Evolutionary conservation across 2,888 invertebrate species (phyloP), one percentile per base, ranked within the genome.

Genomic region (Zele albiditarsus): DNA sequence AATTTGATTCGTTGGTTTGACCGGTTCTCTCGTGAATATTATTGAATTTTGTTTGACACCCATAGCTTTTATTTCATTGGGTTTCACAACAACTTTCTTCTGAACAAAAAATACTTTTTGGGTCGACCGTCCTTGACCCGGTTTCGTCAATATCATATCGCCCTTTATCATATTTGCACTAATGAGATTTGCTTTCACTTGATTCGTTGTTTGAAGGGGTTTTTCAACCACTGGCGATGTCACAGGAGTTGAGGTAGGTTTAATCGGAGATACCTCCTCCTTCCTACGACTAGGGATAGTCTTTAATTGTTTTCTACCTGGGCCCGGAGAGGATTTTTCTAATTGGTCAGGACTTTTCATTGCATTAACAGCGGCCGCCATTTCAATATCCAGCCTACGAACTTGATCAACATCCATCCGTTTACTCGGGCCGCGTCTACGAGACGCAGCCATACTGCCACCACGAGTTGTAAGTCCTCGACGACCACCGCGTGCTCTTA

Each of bases 131-230:
- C 81, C 84, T 77, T 88, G 87, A 2, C 88, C 88, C 12, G 88
- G 87, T 76, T 88, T 89, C 4, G 89, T 88, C 28, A 89, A 76
- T 31, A 89, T 87, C 88, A 89, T 88, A 62, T 88, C 89, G 3
- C 87, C 88, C 72, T 88, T 88, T n/a, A 88, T 84, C 86, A 88
- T 89, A 69, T 89, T 89, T 14, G 88, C 84, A 73, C 77, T 92
- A 89, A 85, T 93, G 90, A 84, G 88, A 89, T 86, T 90, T 87
- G 82, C 92, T 90, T 83, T 92, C 87, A 83, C 90, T 89, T 82
- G 89, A 89, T 85, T 89, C 79, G 83, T 89, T 79, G 84, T 85
- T 81, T 82, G 90, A 82, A 81, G 80, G 53, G 83, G 83, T 79
- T 86, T 89, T 27, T 86, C 84, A 20, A 78, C 58, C 3, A 63